These are phyloP conservation scores for Gymnothorax javanicus DNA, from an alignment of 2,797 vertebrate species.

Conservation along the genomic window DNA sequence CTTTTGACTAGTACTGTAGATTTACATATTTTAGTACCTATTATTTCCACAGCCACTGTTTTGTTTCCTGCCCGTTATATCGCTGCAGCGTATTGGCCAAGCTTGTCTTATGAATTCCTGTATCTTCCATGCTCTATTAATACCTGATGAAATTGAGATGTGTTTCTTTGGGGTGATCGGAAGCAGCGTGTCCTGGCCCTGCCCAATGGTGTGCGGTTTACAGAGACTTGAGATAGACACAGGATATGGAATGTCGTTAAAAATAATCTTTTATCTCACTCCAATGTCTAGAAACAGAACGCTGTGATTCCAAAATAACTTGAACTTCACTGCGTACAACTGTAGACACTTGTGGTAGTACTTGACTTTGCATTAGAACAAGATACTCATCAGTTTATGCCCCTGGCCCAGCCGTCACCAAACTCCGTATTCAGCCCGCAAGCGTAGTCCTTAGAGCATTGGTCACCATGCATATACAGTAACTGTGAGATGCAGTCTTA, in stretches of 20 bases:
- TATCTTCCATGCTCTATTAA: slow-evolving; percentile 69
- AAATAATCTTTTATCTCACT: neutral
- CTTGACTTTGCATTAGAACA: neutral
- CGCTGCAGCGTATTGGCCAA: slow-evolving; percentile 35
- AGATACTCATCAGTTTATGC: neutral
- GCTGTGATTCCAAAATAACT: neutral
- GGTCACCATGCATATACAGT: neutral
- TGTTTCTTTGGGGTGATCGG: slow-evolving; percentile 65
- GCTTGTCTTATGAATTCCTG: slow-evolving; percentile 59
- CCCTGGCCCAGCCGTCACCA: neutral
- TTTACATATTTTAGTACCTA: neutral
- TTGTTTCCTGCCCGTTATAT: slow-evolving; percentile 54
- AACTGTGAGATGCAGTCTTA: neutral
- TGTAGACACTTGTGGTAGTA: neutral
- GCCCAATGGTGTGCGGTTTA: slow-evolving; percentile 44
- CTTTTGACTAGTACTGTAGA: no score
- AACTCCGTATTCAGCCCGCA: neutral
- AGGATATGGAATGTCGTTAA: neutral
- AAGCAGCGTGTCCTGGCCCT: slow-evolving; percentile 54
- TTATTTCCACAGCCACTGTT: slow-evolving; percentile 22
- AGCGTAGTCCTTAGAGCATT: neutral
- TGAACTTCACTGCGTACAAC: neutral
- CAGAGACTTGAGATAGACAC: neutral
- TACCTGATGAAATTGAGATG: slow-evolving; percentile 64
- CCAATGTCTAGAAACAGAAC: neutral